Percentiles rank a stretch among this genome's conserved stretches.
Evolutionary conservation across 2,797 vertebrate species (phyloP).

Genomic region (Simalia tracyae): DNA sequence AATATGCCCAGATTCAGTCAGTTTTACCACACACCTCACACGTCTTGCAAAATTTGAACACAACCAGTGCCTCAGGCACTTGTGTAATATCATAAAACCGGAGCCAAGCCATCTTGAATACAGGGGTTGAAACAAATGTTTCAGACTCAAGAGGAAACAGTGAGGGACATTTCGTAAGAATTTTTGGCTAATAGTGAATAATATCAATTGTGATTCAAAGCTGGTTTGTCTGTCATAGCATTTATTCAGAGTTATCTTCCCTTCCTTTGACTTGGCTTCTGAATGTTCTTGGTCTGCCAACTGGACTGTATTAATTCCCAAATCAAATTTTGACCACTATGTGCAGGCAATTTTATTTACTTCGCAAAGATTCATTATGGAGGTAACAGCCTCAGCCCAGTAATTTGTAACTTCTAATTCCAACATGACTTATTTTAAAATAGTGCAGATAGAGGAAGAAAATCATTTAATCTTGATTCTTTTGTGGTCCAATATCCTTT

Average conservation of each 20-base stretch:
- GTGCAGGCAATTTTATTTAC: background rate
- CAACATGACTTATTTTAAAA: background rate
- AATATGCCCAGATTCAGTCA: background rate
- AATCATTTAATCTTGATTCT: background rate
- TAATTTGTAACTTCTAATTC: background rate
- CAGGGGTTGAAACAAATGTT: background rate
- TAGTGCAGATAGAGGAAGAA: background rate
- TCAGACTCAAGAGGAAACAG: conserved; percentile 4
- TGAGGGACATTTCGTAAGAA: background rate
- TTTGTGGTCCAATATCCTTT: background rate
- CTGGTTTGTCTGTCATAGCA: conserved; percentile 1
- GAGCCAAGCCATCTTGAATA: background rate
- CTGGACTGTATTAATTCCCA: background rate
- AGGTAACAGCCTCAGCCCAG: background rate
- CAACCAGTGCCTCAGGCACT: background rate
- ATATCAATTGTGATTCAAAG: conserved; percentile 12
- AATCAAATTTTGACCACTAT: background rate
- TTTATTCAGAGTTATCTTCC: background rate
- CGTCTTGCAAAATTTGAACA: background rate
- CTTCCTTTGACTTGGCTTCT: background rate
- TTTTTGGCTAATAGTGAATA: background rate
- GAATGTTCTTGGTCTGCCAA: background rate
- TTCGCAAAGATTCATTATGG: background rate
- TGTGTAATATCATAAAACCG: background rate
- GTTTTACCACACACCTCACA: background rate